Conservation (phyloP, 2,888 invertebrate genomes). For the Drosophila nr. perissopoda region DNA sequence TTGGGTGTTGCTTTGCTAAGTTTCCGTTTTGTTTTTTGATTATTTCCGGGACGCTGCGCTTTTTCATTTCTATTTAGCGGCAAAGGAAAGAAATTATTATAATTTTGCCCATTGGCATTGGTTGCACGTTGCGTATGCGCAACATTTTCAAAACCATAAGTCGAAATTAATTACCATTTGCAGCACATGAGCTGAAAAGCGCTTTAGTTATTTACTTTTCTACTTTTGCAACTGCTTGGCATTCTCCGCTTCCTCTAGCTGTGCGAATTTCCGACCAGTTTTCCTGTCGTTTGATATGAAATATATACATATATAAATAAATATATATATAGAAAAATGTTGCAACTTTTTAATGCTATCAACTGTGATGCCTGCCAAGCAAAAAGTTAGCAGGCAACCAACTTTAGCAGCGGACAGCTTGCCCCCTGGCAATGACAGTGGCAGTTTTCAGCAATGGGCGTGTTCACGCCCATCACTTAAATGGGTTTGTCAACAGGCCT, state of each 20-base stretch:
- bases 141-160: slow-evolving; percentile 41
- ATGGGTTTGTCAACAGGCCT: slow-evolving; percentile 51
- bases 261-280: slow-evolving; percentile 37
- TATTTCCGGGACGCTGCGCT: slow-evolving; percentile 61
- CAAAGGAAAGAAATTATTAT: slow-evolving; percentile 44
- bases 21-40: slow-evolving; percentile 59
- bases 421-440: slow-evolving; percentile 13
- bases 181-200: slow-evolving; percentile 41
- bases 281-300: not conserved
- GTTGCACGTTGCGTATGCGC: slow-evolving; percentile 64
- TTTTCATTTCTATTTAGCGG: slow-evolving; percentile 50
- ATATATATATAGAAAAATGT: slow-evolving; percentile 36
- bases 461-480: slow-evolving; percentile 38
- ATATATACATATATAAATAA: not conserved
- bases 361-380: slow-evolving; percentile 53
- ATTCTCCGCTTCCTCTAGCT: not conserved
- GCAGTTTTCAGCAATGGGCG: slow-evolving; percentile 6
- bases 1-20: slow-evolving; percentile 21
- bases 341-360: slow-evolving; percentile 74
- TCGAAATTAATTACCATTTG: slow-evolving; percentile 72
- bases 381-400: slow-evolving; percentile 46
- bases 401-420: slow-evolving; percentile 34
- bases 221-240: not conserved
- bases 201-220: slow-evolving; percentile 6
- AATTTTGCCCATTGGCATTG: slow-evolving; percentile 53